Percentiles rank a stretch among this genome's conserved stretches.
These are phyloP conservation scores for Perizoma flavofasciatum DNA, from an alignment of 2,888 invertebrate species.

Conservation along the genomic window DNA sequence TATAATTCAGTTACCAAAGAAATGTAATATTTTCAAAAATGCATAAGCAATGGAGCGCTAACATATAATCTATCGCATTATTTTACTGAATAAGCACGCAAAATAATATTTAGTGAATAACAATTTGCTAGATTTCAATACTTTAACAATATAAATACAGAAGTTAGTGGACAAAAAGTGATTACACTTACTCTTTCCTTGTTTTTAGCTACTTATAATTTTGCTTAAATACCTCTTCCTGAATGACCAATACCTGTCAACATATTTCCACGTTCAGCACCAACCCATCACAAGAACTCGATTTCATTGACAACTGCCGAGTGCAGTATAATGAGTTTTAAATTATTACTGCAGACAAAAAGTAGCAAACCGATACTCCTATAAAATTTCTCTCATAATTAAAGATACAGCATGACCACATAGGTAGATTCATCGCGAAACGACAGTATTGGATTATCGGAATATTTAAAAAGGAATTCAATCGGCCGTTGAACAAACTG, in stretches of 20 bases:
- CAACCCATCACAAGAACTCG: conserved; percentile 81
- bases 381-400: conserved; percentile 75
- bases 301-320: conserved; percentile 79
- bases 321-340: conserved; percentile 80
- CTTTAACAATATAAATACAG: too few species aligned
- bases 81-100: too few species aligned
- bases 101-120: too few species aligned
- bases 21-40: too few species aligned
- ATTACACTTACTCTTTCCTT: conserved; percentile 75
- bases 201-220: conserved; percentile 77
- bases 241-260: conserved; percentile 81
- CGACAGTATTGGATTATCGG: conserved; percentile 34
- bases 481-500: conserved; percentile 32
- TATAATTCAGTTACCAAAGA: too few species aligned
- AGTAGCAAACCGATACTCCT: conserved; percentile 63
- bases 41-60: too few species aligned
- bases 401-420: conserved; percentile 55
- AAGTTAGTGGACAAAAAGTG: conserved; percentile 55
- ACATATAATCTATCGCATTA: too few species aligned
- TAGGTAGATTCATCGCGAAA: conserved; percentile 34
- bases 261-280: conserved; percentile 78
- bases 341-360: conserved; percentile 81
- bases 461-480: conserved; percentile 22
- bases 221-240: conserved; percentile 79
- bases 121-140: too few species aligned